Evolutionary conservation across 92 coral and sea anemone species (phyloP).

Genomic region (Palythoa grandiflora): DNA sequence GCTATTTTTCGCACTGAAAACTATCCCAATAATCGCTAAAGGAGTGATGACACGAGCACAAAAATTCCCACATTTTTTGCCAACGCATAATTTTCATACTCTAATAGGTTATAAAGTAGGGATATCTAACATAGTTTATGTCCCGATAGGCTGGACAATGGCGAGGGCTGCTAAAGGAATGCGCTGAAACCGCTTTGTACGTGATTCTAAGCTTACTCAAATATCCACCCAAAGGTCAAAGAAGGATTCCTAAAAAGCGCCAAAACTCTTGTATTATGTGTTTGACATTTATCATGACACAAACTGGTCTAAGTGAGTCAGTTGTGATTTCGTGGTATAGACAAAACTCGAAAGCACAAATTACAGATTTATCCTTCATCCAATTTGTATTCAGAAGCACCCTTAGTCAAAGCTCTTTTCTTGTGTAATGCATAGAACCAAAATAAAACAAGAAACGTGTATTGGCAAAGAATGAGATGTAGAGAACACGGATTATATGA

Average conservation of each 20-base stretch:
- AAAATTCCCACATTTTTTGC: neutral
- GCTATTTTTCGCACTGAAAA: slow-evolving; percentile 32
- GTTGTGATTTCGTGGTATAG: neutral
- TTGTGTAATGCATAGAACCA: neutral
- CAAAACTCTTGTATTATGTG: neutral
- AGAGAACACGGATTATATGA: neutral
- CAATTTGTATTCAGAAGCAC: neutral
- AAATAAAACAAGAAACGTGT: neutral
- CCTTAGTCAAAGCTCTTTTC: neutral
- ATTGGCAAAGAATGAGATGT: slow-evolving; percentile 8
- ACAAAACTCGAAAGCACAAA: neutral
- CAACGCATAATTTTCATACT: slow-evolving; percentile 41
- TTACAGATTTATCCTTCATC: neutral
- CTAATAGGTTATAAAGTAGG: slow-evolving; percentile 27
- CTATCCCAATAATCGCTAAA: slow-evolving; percentile 7
- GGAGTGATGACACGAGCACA: slow-evolving; percentile 38
- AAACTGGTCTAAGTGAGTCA: neutral
- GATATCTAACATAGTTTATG: slow-evolving; percentile 20
- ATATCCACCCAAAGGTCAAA: slow-evolving; percentile 29
- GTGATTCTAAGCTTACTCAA: slow-evolving; percentile 9
- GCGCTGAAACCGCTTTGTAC: slow-evolving; percentile 15
- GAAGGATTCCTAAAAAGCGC: slow-evolving; percentile 9
- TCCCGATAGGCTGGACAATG: slow-evolving; percentile 26
- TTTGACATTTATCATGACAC: slow-evolving; percentile 7
- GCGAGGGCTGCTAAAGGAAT: slow-evolving; percentile 22